A percentile compares a stretch with the other conserved stretches of the same genome.
Evolutionary conservation across 2,113 vertebrate genomes (phyloP).

Genomic region (Nicator chloris): DNA sequence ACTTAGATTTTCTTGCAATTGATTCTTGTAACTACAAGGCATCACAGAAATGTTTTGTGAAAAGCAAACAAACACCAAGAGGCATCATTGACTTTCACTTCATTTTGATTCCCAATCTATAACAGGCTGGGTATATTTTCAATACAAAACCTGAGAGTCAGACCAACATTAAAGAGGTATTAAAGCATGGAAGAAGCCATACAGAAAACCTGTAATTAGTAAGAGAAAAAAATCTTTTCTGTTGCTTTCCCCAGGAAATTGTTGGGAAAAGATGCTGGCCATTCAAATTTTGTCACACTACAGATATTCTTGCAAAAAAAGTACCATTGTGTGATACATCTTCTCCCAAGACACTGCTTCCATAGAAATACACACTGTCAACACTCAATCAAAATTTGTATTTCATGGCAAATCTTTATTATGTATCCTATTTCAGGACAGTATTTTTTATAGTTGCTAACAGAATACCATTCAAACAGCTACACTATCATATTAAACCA

Average conservation of each 20-base stretch:
- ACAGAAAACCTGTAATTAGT: background rate
- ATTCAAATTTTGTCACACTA: background rate
- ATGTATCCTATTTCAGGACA: background rate
- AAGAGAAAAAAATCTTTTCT: background rate
- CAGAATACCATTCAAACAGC: background rate
- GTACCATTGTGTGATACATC: background rate
- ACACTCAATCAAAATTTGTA: background rate
- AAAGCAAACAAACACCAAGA: background rate
- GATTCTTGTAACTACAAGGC: background rate
- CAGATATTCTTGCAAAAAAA: background rate
- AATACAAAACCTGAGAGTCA: background rate
- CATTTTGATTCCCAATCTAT: background rate
- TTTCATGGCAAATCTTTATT: background rate
- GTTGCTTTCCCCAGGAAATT: background rate
- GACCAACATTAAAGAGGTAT: background rate
- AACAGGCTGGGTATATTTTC: background rate
- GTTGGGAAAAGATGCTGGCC: background rate
- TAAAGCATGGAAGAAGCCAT: background rate
- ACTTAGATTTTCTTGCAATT: background rate
- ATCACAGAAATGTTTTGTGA: background rate
- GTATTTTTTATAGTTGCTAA: background rate
- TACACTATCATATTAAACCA: background rate
- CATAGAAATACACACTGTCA: background rate
- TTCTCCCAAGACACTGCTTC: background rate
- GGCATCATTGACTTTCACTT: background rate